Conservation (phyloP, 2,113 vertebrate species). For the Nothoprocta perdicaria region DNA sequence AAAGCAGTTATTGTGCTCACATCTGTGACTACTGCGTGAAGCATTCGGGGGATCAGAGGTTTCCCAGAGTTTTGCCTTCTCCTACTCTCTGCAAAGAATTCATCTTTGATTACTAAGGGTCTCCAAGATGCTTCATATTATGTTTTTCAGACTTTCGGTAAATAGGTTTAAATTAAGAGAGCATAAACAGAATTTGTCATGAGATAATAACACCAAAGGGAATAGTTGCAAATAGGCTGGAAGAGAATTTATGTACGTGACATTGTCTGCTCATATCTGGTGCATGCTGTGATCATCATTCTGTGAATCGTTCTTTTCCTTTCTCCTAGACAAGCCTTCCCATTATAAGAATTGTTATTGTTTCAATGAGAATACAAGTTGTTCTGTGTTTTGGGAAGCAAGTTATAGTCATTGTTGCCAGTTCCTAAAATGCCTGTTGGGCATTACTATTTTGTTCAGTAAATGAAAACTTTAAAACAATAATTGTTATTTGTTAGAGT, state of each 20-base stretch:
- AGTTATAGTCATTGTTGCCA: slow-evolving; percentile 52
- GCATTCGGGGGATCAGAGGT: not conserved
- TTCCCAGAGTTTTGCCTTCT: not conserved
- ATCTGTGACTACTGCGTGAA: not conserved
- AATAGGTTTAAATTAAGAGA: not conserved
- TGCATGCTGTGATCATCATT: slow-evolving; percentile 36
- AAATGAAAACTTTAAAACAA: slow-evolving; percentile 54
- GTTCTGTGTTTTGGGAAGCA: slow-evolving; percentile 48
- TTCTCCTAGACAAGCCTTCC: slow-evolving; percentile 54
- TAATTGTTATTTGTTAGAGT: slow-evolving; percentile 51
- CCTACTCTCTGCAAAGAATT: not conserved
- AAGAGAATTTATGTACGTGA: slow-evolving; percentile 25
- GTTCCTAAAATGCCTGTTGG: slow-evolving; percentile 50
- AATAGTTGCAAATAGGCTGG: slow-evolving; percentile 34
- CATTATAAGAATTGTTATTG: slow-evolving; percentile 68
- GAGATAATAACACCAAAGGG: slow-evolving; percentile 19
- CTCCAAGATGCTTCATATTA: not conserved
- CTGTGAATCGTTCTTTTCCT: slow-evolving; percentile 53
- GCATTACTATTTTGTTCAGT: slow-evolving; percentile 53
- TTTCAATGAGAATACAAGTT: slow-evolving; percentile 67
- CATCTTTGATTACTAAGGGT: not conserved
- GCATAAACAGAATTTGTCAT: slow-evolving; percentile 41
- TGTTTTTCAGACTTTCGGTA: not conserved
- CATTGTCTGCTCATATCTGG: slow-evolving; percentile 36
- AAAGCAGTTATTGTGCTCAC: not conserved